Conservation (phyloP, 2,888 invertebrate genomes). For the Sicus ferrugineus region DNA sequence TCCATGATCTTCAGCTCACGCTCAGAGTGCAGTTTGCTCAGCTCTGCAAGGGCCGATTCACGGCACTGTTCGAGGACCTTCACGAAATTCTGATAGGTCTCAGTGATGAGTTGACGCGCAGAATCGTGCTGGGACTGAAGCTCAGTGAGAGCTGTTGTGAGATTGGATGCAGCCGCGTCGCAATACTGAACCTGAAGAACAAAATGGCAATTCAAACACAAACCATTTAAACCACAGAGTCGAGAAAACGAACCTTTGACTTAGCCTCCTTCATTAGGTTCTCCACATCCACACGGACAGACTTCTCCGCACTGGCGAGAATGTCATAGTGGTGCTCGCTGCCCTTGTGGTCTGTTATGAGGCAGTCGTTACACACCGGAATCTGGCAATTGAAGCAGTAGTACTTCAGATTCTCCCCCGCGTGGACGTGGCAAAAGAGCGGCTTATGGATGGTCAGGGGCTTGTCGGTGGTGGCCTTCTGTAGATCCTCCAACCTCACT, state of each 20-base stretch:
- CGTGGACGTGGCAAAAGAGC: conserved; percentile 82
- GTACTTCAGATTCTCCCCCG: conserved; percentile 84
- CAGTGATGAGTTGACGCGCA: conserved; percentile 82
- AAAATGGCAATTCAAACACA: background rate
- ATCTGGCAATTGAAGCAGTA: conserved; percentile 88
- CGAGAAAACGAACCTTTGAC: conserved; percentile 67
- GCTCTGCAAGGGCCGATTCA: conserved; percentile 77
- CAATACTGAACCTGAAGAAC: conserved; percentile 70
- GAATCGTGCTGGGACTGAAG: conserved; percentile 87
- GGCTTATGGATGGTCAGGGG: conserved; percentile 85
- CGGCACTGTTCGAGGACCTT: conserved; percentile 82
- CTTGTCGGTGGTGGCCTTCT: conserved; percentile 72
- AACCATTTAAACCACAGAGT: no score
- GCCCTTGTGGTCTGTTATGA: conserved; percentile 82
- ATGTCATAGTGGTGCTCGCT: conserved; percentile 85
- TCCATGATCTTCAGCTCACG: conserved; percentile 92
- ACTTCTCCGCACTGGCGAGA: conserved; percentile 79
- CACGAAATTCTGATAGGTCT: conserved; percentile 81
- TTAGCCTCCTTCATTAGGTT: conserved; percentile 79
- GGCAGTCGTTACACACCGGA: conserved; percentile 87
- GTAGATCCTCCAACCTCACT: conserved; percentile 86
- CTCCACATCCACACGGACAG: conserved; percentile 79
- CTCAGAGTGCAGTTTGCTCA: conserved; percentile 80
- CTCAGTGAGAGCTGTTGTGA: conserved; percentile 84
- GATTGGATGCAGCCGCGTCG: conserved; percentile 76